These are phyloP conservation scores for Arvicanthis niloticus DNA, from an alignment of 2,113 vertebrate genomes.

Conservation along the genomic window DNA sequence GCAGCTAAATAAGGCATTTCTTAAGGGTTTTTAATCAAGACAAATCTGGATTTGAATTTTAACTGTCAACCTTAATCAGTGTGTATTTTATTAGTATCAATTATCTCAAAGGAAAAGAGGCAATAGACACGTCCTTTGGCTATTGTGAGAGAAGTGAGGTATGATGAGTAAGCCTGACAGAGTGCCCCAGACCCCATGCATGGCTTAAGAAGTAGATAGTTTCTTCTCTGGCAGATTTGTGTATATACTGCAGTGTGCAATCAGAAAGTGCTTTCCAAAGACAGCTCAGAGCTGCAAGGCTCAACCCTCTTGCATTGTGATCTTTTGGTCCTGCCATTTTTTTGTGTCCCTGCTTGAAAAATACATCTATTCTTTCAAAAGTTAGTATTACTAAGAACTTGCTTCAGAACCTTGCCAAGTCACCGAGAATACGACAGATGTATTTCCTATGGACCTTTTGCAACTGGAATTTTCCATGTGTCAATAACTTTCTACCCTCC, in stretches of 20 bases:
- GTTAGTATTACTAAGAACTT: slow-evolving; percentile 45
- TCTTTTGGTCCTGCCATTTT: slow-evolving; percentile 48
- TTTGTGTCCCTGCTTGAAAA: slow-evolving; percentile 46
- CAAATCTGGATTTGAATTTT: slow-evolving; percentile 7
- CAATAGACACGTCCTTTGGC: neutral
- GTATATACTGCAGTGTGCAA: neutral
- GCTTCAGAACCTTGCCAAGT: slow-evolving; percentile 40
- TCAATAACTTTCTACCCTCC: slow-evolving; percentile 57
- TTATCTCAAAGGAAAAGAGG: slow-evolving; percentile 35
- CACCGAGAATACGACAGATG: slow-evolving; percentile 35
- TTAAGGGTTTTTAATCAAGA: neutral
- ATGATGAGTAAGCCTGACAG: neutral
- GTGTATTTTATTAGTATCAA: neutral
- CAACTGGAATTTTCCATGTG: slow-evolving; percentile 69
- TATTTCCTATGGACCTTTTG: slow-evolving; percentile 59
- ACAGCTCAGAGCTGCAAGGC: neutral
- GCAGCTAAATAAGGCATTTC: neutral
- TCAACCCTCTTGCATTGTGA: slow-evolving; percentile 39
- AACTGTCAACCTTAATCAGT: neutral
- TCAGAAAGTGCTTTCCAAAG: slow-evolving; percentile 32
- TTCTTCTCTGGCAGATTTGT: neutral
- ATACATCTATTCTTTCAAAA: slow-evolving; percentile 65
- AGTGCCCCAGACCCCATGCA: neutral
- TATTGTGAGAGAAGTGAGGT: neutral
- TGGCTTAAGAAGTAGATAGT: neutral